Base-by-base conservation (phyloP, 2,113 vertebrate species). In the Nettapus auritus region DNA sequence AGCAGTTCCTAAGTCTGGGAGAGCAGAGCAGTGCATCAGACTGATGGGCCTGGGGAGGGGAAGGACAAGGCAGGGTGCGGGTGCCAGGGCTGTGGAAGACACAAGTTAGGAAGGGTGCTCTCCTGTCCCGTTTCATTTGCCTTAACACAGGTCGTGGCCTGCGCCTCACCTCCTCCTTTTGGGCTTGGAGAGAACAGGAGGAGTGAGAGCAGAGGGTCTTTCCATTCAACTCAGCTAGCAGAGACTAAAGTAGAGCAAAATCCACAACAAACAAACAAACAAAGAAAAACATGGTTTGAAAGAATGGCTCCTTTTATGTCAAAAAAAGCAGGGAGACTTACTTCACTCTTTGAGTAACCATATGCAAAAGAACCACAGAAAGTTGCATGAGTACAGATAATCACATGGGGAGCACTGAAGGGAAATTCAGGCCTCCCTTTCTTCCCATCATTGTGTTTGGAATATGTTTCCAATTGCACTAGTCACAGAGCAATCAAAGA, bases 381-480 rank as follows among this genome's bases (percentile, higher is more conserved):
- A 87, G 75, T 40, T 40, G 70, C 46, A 40, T 26, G 74, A 52
- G 23, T 74, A 36, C 29, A 88, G 28, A 73, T 3, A 70, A 77
- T 88, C 89, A 74, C 71, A 46, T 57, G 76, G 40, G 63, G 20
- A 85, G 31, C 55, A 36, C 50, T 91, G 64, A 82, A 93, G 71
- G 91, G 79, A 91, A 94, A 74, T 17, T 16, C 7, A 94, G 79
- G 40, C 71, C 50, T 96, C 85, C 59, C 40, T 89, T 94, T 95
- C 68, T 92, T 95, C 96, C 91, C 87, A 91, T 96, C 87, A 88
- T 82, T 94, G 93, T 94, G 36, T 92, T 95, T 93, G 63, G 71
- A 95, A 91, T 92, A 84, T 93, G 94, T 93, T 96, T 95, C 87
- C 63, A 95, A 94, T 94, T 94, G 71, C 64, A 59, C 46, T 33